Conservation (phyloP, 1,140 invertebrate genomes). For the Bombus ignitus region DNA sequence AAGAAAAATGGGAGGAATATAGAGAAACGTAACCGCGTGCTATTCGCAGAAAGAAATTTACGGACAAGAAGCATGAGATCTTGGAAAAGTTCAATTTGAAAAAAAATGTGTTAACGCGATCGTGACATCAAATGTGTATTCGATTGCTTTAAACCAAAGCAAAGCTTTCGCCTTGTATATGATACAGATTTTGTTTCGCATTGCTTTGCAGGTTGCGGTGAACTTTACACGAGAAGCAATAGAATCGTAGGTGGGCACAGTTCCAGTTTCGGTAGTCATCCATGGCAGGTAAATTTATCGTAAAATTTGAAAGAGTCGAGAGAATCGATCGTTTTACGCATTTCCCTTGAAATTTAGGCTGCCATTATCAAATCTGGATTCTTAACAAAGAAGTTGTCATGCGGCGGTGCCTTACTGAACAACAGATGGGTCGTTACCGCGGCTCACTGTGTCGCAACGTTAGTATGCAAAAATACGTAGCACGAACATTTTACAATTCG, state of each 20-base stretch:
- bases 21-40: not conserved
- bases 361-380: constrained; percentile 96
- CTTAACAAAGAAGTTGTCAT: constrained; percentile 93
- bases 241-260: constrained; percentile 96
- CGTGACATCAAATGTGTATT: not conserved
- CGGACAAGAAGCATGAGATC: not conserved
- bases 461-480: constrained; percentile 79
- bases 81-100: not conserved
- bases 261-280: constrained; percentile 94
- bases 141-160: not conserved
- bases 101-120: not conserved
- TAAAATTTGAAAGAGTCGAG: not conserved
- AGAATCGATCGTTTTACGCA: no score
- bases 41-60: not conserved
- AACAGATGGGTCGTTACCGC: constrained; percentile 95
- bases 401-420: constrained; percentile 94
- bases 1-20: not conserved
- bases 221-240: constrained; percentile 92
- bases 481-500: constrained; percentile 3
- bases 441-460: constrained; percentile 94
- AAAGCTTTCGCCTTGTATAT: not conserved
- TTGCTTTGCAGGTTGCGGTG: constrained; percentile 89
- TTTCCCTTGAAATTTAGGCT: constrained; percentile 82
- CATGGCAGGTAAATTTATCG: constrained; percentile 90
- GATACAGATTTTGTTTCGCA: constrained; percentile 67